Base-by-base conservation (phyloP, 2,797 vertebrate species). In the Todus mexicanus region DNA sequence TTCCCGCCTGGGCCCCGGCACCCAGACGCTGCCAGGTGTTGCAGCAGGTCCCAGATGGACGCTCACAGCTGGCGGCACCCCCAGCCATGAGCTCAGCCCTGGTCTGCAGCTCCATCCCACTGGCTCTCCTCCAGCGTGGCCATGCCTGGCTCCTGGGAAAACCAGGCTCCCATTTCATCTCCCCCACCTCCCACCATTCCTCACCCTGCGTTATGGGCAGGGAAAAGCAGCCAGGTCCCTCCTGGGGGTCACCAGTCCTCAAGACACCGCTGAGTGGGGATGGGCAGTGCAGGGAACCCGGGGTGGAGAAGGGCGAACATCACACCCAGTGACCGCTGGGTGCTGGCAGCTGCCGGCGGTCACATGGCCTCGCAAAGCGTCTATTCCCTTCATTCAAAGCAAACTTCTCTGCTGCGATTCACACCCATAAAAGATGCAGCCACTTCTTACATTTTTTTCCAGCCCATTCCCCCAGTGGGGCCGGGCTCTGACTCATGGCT, bases 81-180 rank as follows among this genome's bases (percentile, higher is more conserved):
- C 26, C 18, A 23, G 68, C 45, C 25, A 5, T 69, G 76, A 92
- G 51, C 69, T 86, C 53, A 40, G 12, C 56, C n/a, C 22, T 70
- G 77, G 43, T 40, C 4, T 1, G 1, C 40, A n/a, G 61, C 71
- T 0, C 0, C 70, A 42, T 81, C 42, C 63, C 2, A 0, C 57
- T 29, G 26, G 26, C 54, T 85, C n/a, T 73, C 29, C 70, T 61
- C 53, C 59, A 61, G 74, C 1, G 0, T 27, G n/a, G 47, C 77
- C 4, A 0, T 60, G 47, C 75, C 40, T 33, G 65, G 27, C 40
- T 91, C 14, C 63, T 27, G 33, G 56, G 63, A 59, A 92, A 89
- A 45, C 10, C 73, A 71, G 47, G 38, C 60, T 90, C 43, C 53
- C 11, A 2, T 72, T 88, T 85, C 33, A 33, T 53, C 37, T n/a